phyloP scores from a whole-genome alignment of 1,140 invertebrate genomes.

The Steinernema feltiae region DNA sequence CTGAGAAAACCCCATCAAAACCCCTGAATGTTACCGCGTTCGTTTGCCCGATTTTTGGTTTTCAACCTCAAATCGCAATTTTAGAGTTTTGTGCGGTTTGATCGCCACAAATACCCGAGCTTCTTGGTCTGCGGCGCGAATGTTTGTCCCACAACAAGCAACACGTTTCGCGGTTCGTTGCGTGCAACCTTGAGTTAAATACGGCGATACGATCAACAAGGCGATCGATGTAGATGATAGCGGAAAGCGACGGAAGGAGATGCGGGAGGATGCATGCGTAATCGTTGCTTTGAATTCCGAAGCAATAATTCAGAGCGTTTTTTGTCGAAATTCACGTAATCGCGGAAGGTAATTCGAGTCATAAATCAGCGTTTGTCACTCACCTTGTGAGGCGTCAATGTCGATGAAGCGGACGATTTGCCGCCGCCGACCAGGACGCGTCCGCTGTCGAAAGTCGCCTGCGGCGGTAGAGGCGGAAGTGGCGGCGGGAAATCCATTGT shows the following conservation, averaged over 20 bases:
- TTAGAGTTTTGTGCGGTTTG: background rate
- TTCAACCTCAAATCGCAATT: background rate
- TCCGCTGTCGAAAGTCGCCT: slow-evolving; percentile 7
- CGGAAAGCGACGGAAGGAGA: too few species aligned
- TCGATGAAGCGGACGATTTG: background rate
- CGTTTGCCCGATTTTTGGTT: too few species aligned
- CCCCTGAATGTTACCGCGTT: too few species aligned
- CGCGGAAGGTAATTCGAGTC: too few species aligned
- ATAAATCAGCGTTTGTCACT: background rate
- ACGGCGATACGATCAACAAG: background rate
- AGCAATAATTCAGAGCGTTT: too few species aligned
- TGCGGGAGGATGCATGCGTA: too few species aligned
- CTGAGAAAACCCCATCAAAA: too few species aligned
- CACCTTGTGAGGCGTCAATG: background rate
- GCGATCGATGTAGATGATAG: background rate
- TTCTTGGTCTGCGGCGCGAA: too few species aligned
- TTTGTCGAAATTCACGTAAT: background rate
- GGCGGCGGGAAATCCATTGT: background rate
- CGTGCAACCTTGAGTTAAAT: background rate
- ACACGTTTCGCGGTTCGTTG: slow-evolving; percentile 4
- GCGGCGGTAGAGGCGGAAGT: background rate
- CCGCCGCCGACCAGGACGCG: background rate
- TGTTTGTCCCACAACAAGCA: background rate
- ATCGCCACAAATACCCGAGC: too few species aligned
- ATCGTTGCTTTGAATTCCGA: too few species aligned